Base-by-base conservation (phyloP, 2,888 invertebrate genomes). In the Chrysolina oricalcia region DNA sequence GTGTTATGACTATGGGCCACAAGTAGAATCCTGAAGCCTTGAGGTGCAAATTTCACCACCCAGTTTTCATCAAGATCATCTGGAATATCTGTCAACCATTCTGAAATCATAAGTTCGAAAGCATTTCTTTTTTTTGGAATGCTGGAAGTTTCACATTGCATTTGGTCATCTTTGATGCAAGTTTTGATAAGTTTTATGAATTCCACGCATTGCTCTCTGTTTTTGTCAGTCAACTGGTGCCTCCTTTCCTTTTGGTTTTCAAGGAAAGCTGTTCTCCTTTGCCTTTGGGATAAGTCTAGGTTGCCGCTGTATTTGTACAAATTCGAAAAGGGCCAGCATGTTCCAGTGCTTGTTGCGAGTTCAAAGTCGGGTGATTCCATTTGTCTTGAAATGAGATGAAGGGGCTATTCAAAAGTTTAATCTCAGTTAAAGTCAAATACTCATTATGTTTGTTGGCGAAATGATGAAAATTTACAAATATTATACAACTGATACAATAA, bases 31-130 rank as follows among this genome's bases (percentile, higher is more conserved):
- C 99, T 91, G 74, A 91, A 91, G 23, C 98, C 99, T 84, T 93
- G 92, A 0, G 99, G 98, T 86, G 96, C 97, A 0, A 96, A 92
- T 65, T 94, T 91, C 69, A 94, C 89, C 23, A 91, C 87, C 96
- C 96, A 97, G 66, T 93, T 92, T 6, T 92, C 90, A 75, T 90
- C 86, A 69, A 96, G 91, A 86, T 96, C 94, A 35, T 91, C 90
- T 0, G 99, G 99, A 72, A 94, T 92, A 81, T 98, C 96, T 0
- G 94, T 90, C 87, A 99, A 90, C 98, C 98, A 99, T 88, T 99
- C 98, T 0, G 98, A 98, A 74, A 95, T 86, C 95, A 98, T 98
- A 9, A 98, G 89, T 81, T 92, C 91, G 62, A 80, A 84, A 83
- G 81, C 72, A 70, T 77, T 78, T 64, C 79, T 82, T 41, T 81